phyloP scores from a whole-genome alignment of 2,797 vertebrate genomes.

The Muscicapa striata region DNA sequence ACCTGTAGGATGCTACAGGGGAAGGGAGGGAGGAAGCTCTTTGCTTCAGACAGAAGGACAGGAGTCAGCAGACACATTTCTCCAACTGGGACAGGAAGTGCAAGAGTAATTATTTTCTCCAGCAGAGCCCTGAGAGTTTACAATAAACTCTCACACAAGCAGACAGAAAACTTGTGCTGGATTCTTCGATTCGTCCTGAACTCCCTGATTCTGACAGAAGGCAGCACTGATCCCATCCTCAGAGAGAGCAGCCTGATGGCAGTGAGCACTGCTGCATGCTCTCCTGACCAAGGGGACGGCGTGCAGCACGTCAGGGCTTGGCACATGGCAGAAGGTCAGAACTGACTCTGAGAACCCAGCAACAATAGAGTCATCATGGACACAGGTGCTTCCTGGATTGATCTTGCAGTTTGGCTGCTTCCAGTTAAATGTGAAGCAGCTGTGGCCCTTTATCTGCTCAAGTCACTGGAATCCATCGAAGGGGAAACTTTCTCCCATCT shows the following conservation, averaged over 20 bases:
- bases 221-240: neutral
- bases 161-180: neutral
- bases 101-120: conserved; percentile 11
- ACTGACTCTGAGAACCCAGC: conserved; percentile 36
- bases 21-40: neutral
- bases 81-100: neutral
- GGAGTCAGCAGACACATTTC: neutral
- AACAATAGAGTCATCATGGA: conserved; percentile 62
- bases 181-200: neutral
- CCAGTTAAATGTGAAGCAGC: conserved; percentile 78
- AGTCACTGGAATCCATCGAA: conserved; percentile 57
- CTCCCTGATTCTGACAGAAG: neutral
- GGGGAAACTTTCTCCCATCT: conserved; percentile 20
- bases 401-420: conserved; percentile 70
- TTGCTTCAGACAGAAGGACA: neutral
- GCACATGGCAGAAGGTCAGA: neutral
- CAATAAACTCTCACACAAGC: neutral
- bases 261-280: neutral
- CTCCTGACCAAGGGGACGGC: neutral
- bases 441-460: conserved; percentile 68
- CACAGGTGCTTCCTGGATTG: conserved; percentile 78
- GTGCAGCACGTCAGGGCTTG: neutral
- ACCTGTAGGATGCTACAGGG: neutral
- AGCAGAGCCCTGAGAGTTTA: neutral
- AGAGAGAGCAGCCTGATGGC: neutral